Evolutionary conservation across 2,113 vertebrate species (phyloP), one percentile per base, ranked within the genome.

Genomic region (Passer montanus): DNA sequence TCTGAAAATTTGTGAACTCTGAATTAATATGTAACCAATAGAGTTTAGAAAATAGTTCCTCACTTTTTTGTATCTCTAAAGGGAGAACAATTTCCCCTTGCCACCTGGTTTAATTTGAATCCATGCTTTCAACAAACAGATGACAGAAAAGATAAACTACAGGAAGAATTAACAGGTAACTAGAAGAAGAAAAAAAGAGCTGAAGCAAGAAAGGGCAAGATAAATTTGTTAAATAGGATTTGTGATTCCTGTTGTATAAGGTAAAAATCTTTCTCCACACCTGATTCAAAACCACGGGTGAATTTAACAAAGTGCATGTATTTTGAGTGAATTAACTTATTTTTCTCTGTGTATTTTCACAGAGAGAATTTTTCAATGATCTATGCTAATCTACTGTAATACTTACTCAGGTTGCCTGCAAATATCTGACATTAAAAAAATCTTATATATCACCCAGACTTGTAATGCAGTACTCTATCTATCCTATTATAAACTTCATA

Each of bases 381-480:
- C 35, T 85, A 2, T 43, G 11, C 18, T 77, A 66, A 69, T 24
- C 11, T 41, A 9, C 21, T 60, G 2, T 75, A 70, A 37, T 72
- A 52, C 31, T 68, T 90, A 33, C 63, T 75, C 41, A 84, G 30
- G 64, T 89, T 96, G 33, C 66, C 73, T 91, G 55, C 72, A 87
- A 78, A 67, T 74, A 85, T 76, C 39, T 92, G 85, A 80, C 72
- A 79, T 84, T 43, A 47, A 81, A 85, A 92, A 46, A 31, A 26
- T 13, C 88, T 96, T 96, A 92, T 94, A 84, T 82, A 94, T 60
- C 89, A 93, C 67, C 43, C 82, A 83, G 43, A 69, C 79, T 96
- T 75, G 33, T 87, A 76, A 56, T 46, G 21, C 37, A 62, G 35
- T 73, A 77, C 73, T 96, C 79, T 84, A 26, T 88, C 56, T 92